Conservation (phyloP, 1,140 invertebrate genomes). For the Steinernema feltiae region DNA sequence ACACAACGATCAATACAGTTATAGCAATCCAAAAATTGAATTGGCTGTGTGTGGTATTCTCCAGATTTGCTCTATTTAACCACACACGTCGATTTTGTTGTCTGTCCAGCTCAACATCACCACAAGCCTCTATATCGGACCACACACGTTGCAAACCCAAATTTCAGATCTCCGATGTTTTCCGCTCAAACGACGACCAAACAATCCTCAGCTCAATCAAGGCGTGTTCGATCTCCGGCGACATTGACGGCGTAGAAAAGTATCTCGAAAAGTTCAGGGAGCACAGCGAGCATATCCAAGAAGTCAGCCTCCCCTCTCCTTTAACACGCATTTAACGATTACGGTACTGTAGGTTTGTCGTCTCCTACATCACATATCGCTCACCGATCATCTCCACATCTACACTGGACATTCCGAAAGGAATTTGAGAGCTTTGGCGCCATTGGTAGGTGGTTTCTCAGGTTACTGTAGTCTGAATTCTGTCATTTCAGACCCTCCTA, state of each 20-base stretch:
- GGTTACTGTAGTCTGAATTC: not conserved
- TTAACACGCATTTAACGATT: not conserved
- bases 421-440: constrained; percentile 76
- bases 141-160: too few species aligned
- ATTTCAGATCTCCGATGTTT: constrained; percentile 67
- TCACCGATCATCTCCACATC: constrained; percentile 85
- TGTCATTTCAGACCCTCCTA: constrained; percentile 72
- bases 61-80: too few species aligned
- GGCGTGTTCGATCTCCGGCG: constrained; percentile 72
- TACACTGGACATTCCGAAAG: constrained; percentile 90
- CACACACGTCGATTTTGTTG: too few species aligned
- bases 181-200: constrained; percentile 66
- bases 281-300: constrained; percentile 82
- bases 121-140: too few species aligned
- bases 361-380: constrained; percentile 84
- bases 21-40: too few species aligned
- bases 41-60: too few species aligned
- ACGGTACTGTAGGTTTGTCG: constrained; percentile 75
- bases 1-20: too few species aligned
- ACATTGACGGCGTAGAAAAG: constrained; percentile 74
- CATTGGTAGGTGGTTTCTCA: constrained; percentile 39
- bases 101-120: too few species aligned
- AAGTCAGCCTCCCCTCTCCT: constrained; percentile 63
- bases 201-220: constrained; percentile 73
- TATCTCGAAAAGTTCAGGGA: constrained; percentile 76